Conservation (phyloP, 2,797 vertebrate genomes). For the Hydrophis major region DNA sequence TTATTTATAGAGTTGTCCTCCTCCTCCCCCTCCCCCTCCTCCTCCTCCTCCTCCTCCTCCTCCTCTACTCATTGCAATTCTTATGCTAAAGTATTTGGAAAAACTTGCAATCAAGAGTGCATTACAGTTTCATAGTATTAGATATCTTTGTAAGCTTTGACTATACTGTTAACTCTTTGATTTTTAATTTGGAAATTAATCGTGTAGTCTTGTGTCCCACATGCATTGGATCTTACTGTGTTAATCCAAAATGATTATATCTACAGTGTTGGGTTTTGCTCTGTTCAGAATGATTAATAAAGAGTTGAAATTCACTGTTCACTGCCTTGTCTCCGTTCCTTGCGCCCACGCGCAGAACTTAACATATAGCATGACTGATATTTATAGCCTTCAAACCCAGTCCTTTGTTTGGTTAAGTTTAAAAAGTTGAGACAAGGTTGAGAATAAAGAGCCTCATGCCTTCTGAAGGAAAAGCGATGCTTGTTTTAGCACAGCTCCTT, state of each 20-base stretch:
- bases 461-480: not conserved
- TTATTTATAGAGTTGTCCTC: not conserved
- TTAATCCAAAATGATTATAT: not conserved
- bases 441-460: not conserved
- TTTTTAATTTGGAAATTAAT: not conserved
- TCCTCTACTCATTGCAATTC: not conserved
- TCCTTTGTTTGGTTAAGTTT: not conserved
- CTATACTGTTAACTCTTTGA: not conserved
- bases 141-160: not conserved
- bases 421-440: not conserved
- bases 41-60: too few species aligned
- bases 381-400: not conserved
- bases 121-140: not conserved
- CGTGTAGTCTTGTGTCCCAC: not conserved
- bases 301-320: too few species aligned
- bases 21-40: fast-evolving
- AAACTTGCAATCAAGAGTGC: not conserved
- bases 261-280: not conserved
- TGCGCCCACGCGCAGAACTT: too few species aligned
- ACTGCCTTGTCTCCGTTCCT: too few species aligned
- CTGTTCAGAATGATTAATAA: too few species aligned
- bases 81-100: not conserved
- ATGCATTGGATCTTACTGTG: not conserved
- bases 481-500: not conserved
- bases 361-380: not conserved